A percentile compares a stretch with the other conserved stretches of the same genome.
Evolutionary conservation across 2,888 invertebrate species (phyloP).

Genomic region (Sarcophaga carnaria): DNA sequence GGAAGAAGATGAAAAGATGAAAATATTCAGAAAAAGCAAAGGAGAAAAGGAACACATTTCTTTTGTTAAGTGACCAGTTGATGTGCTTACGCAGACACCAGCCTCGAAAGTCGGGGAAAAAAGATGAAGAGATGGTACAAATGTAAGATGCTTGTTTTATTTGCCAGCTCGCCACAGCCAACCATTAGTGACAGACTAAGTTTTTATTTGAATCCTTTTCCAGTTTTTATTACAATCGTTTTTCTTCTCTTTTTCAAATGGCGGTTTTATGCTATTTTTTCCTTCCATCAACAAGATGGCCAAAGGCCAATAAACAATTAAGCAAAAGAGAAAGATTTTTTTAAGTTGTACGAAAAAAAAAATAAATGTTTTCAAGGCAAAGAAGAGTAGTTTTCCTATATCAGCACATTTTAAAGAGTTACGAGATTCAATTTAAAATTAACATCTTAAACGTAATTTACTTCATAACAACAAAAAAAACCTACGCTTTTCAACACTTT

Average conservation of each 20-base stretch:
- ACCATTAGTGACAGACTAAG: not conserved
- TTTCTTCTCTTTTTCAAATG: not conserved
- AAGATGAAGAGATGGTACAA: too few species aligned
- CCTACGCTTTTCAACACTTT: too few species aligned
- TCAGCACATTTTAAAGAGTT: too few species aligned
- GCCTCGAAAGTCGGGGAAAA: too few species aligned
- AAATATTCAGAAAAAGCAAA: conserved; percentile 1
- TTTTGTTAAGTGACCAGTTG: conserved; percentile 2
- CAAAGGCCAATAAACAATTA: not conserved
- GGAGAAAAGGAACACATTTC: not conserved
- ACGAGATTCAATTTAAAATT: too few species aligned
- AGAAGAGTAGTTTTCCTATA: too few species aligned
- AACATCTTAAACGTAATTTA: too few species aligned
- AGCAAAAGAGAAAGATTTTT: not conserved
- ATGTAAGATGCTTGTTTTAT: too few species aligned
- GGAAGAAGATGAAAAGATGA: conserved; percentile 2
- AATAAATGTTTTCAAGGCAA: not conserved
- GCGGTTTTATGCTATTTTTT: not conserved
- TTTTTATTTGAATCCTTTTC: not conserved
- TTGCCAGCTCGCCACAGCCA: not conserved
- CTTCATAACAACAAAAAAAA: too few species aligned
- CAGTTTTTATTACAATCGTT: not conserved
- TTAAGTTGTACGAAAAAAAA: not conserved
- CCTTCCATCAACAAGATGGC: not conserved
- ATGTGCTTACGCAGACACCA: not conserved